These are phyloP conservation scores for Odobenus rosmarus DNA, from an alignment of 2,113 vertebrate genomes.

Conservation along the genomic window DNA sequence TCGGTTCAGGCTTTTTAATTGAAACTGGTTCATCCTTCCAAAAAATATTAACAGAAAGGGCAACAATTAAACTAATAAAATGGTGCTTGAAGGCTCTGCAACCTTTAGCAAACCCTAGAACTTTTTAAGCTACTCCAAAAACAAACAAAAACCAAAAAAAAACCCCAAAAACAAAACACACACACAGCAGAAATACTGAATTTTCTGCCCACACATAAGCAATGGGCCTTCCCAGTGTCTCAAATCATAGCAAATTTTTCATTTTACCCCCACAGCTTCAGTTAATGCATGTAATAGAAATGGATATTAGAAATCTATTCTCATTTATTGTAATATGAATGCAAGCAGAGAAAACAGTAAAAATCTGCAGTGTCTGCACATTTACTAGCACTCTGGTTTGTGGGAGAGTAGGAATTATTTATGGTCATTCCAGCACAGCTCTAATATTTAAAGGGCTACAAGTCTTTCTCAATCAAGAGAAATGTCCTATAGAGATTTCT, in stretches of 20 bases:
- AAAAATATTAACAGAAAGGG: constrained; percentile 10
- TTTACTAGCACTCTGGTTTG: constrained; percentile 54
- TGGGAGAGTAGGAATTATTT: constrained; percentile 67
- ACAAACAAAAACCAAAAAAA: neutral
- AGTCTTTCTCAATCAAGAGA: constrained; percentile 57
- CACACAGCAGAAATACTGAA: neutral
- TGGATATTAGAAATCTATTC: constrained; percentile 71
- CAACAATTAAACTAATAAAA: constrained; percentile 34
- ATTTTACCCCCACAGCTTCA: constrained; percentile 39
- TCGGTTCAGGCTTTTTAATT: neutral
- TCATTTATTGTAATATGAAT: constrained; percentile 72
- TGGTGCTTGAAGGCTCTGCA: neutral
- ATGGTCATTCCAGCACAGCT: constrained; percentile 26
- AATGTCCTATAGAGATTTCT: constrained; percentile 34
- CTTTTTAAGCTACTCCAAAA: constrained; percentile 6
- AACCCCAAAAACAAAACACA: neutral
- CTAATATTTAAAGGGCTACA: constrained; percentile 64
- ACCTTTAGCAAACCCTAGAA: neutral
- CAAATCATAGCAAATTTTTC: constrained; percentile 38
- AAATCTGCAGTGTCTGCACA: constrained; percentile 68
- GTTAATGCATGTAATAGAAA: constrained; percentile 64
- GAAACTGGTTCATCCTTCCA: neutral
- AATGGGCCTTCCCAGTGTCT: neutral
- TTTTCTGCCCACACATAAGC: neutral
- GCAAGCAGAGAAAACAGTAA: constrained; percentile 68